These are phyloP conservation scores for Saccostrea cuccullata DNA, from an alignment of 1,140 invertebrate species.

Conservation along the genomic window DNA sequence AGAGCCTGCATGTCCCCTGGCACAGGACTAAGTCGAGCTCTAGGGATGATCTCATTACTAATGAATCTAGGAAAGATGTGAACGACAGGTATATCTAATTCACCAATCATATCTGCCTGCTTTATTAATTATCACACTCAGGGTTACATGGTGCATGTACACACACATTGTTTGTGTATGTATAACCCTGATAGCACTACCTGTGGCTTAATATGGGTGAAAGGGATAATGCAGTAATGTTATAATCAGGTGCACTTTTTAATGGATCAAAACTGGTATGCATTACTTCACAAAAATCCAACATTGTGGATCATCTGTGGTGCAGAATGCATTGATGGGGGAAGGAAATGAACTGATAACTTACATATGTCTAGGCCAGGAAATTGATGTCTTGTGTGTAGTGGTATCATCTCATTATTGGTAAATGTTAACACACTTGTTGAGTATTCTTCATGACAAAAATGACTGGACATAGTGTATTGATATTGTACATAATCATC, in stretches of 20 bases:
- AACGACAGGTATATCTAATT: background rate
- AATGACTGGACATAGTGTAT: background rate
- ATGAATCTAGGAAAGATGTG: background rate
- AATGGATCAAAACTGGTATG: background rate
- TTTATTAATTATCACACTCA: constrained; percentile 4
- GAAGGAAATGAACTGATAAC: constrained; percentile 17
- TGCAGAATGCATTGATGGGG: background rate
- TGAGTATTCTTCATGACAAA: background rate
- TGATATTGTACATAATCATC: background rate
- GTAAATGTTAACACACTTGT: background rate
- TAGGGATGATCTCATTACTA: background rate
- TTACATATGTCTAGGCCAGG: background rate
- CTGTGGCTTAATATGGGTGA: background rate
- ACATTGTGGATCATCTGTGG: background rate
- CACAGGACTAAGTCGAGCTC: constrained; percentile 19
- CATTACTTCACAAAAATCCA: background rate
- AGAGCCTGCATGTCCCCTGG: constrained; percentile 19
- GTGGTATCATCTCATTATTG: background rate
- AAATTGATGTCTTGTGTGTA: constrained; percentile 13
- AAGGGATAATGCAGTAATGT: background rate
- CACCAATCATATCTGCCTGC: background rate
- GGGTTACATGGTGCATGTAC: constrained; percentile 19
- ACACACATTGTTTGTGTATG: constrained; percentile 4
- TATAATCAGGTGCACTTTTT: background rate
- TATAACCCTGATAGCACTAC: background rate